Evolutionary conservation across 2,888 invertebrate species (phyloP), one percentile per base, ranked within the genome.

Genomic region (Dynastes hyllus): DNA sequence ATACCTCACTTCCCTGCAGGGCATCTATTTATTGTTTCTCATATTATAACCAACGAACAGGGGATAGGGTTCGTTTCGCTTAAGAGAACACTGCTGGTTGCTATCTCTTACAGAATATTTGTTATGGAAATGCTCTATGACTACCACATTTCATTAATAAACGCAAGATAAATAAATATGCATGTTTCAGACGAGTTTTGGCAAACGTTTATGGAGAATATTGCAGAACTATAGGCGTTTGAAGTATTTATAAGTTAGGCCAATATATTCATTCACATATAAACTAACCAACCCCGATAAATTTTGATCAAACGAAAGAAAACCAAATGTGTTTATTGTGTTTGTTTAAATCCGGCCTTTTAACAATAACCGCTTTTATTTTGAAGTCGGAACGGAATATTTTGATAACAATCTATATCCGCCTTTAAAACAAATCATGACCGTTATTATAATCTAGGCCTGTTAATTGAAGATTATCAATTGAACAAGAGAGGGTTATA

Each of bases 371-470:
- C 55, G 55, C 16, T 50, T 40, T 61, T 37, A 27, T 61, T 61
- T 61, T 22, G n/a, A 75, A 58, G 13, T 45, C 61, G 58, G 61
- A 58, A 75, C 61, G 37, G 45, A 61, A 45, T 75, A 61, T 45
- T 75, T 75, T 40, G 61, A 40, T 71, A 71, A 61, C 61, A 61
- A 63, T 45, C 58, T 75, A 50, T 61, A 75, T 75, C 73, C 73
- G 73, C 45, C 45, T 40, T 45, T 29, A 22, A 61, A 45, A 75
- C 73, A 75, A 75, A 75, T 75, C 73, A 50, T 32, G 37, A 11
- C 71, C 37, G 45, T 63, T 45, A 61, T 37, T 55, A 53, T 50
- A 71, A 61, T 11, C 16, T 22, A 11, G 11, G 27, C 58, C 61
- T 58, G 40, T 51, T 70, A 50, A 70, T 51, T 51, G 51, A 32